Evolutionary conservation across 2,113 vertebrate species (phyloP).

Genomic region (Gorsachius goisagi): DNA sequence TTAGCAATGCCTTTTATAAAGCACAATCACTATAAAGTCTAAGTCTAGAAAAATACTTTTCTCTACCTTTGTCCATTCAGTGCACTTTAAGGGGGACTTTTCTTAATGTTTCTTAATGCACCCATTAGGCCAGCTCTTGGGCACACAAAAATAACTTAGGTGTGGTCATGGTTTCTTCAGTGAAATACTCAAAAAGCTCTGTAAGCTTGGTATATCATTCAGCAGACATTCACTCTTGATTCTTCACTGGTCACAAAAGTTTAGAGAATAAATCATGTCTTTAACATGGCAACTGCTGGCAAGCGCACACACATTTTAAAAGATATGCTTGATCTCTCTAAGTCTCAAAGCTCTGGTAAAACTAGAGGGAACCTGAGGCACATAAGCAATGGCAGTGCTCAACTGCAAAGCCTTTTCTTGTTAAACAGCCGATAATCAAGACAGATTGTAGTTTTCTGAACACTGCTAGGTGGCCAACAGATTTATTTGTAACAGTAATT

Average conservation of each 20-base stretch:
- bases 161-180: background rate
- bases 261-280: background rate
- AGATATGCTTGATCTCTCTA: background rate
- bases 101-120: background rate
- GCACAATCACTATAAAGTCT: rapidly evolving
- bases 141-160: background rate
- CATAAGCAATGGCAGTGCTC: background rate
- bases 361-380: background rate
- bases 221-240: background rate
- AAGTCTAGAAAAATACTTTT: background rate
- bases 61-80: background rate
- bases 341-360: background rate
- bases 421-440: background rate
- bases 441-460: background rate
- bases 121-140: background rate
- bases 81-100: background rate
- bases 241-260: background rate
- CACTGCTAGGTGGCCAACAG: background rate
- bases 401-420: background rate
- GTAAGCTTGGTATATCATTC: background rate
- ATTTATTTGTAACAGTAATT: background rate
- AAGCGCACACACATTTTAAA: background rate
- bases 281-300: background rate
- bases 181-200: background rate
- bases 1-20: background rate